Base-by-base conservation (phyloP, 2,888 invertebrate genomes). In the Leptinotarsa haldemani region DNA sequence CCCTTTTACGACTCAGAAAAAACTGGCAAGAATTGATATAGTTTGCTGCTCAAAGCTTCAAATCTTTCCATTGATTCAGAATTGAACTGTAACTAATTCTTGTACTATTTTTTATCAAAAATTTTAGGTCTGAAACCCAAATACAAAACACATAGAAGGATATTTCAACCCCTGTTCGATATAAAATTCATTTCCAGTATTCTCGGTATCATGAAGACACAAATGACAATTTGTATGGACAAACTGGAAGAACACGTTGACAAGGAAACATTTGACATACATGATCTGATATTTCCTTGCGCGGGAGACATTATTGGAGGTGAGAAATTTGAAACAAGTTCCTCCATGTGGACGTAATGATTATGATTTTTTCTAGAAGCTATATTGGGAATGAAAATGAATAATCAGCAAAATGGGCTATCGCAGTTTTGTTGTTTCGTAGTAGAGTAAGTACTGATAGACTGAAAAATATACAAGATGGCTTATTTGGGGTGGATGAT, bases 131-230 rank as follows among this genome's bases (percentile, higher is more conserved):
- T 77, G 16, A 73, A 77, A 56, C 74, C 77, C 20, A 78, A 74
- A 25, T 77, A 80, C 50, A 80, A 79, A 73, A 65, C 73, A 13
- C 80, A 81, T 61, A 74, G 79, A 73, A 74, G 80, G 76, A 74
- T 80, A 1, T 80, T 83, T 18, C 82, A 81, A 47, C 82, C 83
- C 16, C 58, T 82, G 40, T 76, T 82, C 48, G 76, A 81, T 73
- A 30, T 81, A 22, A 80, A 81, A 63, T 82, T 82, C 69, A 76
- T 78, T 12, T 71, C 20, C 2, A 77, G 74, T 30, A 64, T 77
- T 40, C 13, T 77, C 4, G 18, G 53, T 4, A 66, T 78, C 25
- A 71, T 82, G 4, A 75, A 79, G 30, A 74, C 70, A 65, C 76
- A 82, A 58, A 75, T 72, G 3, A 40, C 76, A 16, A 53, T 78